A percentile compares a stretch with the other conserved stretches of the same genome.
Conservation (phyloP, 1,140 invertebrate genomes). For the Thaumatotibia leucotreta region DNA sequence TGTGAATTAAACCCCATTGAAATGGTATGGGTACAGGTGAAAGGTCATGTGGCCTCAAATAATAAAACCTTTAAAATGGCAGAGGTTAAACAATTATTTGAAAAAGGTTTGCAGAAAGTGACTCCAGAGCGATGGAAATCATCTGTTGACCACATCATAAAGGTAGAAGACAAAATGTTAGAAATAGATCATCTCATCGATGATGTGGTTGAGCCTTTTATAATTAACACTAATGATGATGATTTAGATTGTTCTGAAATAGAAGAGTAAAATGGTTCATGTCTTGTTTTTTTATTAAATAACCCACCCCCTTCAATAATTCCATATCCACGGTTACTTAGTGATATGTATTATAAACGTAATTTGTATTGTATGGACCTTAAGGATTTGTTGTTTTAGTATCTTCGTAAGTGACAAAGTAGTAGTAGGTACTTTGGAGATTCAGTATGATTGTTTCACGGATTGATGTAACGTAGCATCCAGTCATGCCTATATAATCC, state of each 20-base stretch:
- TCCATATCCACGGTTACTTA: no score
- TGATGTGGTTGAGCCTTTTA: neutral
- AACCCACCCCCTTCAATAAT: no score
- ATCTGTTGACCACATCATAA: neutral
- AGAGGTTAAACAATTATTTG: neutral
- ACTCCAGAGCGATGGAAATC: neutral
- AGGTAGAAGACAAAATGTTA: neutral
- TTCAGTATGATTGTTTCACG: no score
- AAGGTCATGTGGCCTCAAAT: neutral
- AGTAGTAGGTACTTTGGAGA: no score
- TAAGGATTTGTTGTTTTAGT: no score
- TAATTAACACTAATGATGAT: neutral
- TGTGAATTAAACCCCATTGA: neutral
- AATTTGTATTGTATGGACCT: no score
- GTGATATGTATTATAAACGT: no score
- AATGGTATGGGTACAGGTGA: neutral
- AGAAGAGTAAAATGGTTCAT: no score
- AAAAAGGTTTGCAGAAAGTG: neutral
- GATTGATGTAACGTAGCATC: no score
- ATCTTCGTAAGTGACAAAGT: no score
- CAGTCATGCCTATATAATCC: no score
- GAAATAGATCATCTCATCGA: neutral
- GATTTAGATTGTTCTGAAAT: neutral
- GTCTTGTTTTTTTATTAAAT: no score
- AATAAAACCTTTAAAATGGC: neutral